Base-by-base conservation (phyloP, 2,113 vertebrate genomes). In the Upupa epops region DNA sequence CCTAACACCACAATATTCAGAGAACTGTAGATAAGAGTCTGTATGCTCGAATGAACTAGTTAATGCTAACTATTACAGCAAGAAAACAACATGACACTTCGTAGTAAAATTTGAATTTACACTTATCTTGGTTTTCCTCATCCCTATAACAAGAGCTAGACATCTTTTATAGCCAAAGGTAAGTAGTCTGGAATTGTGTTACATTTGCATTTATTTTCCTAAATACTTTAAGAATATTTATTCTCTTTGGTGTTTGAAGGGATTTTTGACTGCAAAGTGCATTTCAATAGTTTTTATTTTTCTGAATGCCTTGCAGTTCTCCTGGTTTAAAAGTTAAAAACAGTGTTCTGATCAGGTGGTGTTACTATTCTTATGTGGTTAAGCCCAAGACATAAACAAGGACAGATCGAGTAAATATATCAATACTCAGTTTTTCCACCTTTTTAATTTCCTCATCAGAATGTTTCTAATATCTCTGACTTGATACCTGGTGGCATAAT, bases 291-390 rank as follows among this genome's bases (percentile, higher is more conserved):
- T 66, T 61, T 85, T 88, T 83, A 6, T 88, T 95, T 89, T 90
- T 34, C 59, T 63, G 19, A 69, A 63, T 70, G 24, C 4, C 14
- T 52, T 70, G 37, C 59, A 74, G 48, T 64, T 60, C 60, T n/a
- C 74, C 21, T 83, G n/a, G 88, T 92, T 89, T 74, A 73, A 88
- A 82, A 89, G 22, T 59, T 68, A 85, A 85, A 92, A 94, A 91
- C 59, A 87, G 13, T 74, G 10, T 60, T 87, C 29, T 16, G 80
- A 71, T 34, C 70, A 77, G 32, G 5, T 63, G 13, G 1, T 12
- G 60, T 70, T 89, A 84, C 91, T 87, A 92, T 80, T 89, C 34
- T 83, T 77, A 80, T 45, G 11, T 52, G 34, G 7, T 66, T 70
- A 77, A 88, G 5, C 46, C 71, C 80, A 73, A 83, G 18, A 71